Evolutionary conservation across 2,113 vertebrate species (phyloP), one percentile per base, ranked within the genome.

Genomic region (Brachypodius melanocephalos): DNA sequence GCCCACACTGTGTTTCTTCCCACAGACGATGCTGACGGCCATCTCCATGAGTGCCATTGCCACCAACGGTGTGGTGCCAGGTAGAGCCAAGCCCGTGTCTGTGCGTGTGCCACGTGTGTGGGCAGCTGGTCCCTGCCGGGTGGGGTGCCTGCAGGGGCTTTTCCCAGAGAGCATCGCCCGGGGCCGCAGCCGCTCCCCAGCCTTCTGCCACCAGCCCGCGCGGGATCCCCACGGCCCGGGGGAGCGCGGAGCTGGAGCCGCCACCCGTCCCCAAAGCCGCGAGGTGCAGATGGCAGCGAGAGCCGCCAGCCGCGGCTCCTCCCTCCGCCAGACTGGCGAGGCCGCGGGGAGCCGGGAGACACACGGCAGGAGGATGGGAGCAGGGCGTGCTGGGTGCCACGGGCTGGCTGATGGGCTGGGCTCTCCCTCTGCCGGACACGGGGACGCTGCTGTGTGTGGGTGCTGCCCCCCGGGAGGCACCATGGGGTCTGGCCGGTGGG

Each of bases 21-120:
- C 57, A 17, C 98, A 99, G 99, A 99, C 99, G 19, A 99, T 99
- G 99, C 98, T 99, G 98, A 99, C 99, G 26, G 99, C 99, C 97
- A 99, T 99, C 96, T 99, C 99, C 34, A 99, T 99, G 99, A 99
- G 99, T 13, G 99, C 99, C 7, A 99, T 99, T 10, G 99, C 99
- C 38, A 99, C 99, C 95, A 99, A 99, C 79, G 99, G 99, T 76
- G 99, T 99, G 22, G 99, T 99, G 92, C 99, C 99, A 98, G 99
- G 99, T 99, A 98, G 21, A 65, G 58, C 34, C 2, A 0, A 54
- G 26, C 36, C 16, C 1, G 0, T 12, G 48, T 28, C 49, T 2
- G 0, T 3, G 42, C 12, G 6, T 12, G 46, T 59, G 49, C 49
- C 0, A 0, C 24, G 45, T 24, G 42, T 4, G 2, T 17, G 18